Base-by-base conservation (phyloP, 2,888 invertebrate species). In the Cheilosia pagana region DNA sequence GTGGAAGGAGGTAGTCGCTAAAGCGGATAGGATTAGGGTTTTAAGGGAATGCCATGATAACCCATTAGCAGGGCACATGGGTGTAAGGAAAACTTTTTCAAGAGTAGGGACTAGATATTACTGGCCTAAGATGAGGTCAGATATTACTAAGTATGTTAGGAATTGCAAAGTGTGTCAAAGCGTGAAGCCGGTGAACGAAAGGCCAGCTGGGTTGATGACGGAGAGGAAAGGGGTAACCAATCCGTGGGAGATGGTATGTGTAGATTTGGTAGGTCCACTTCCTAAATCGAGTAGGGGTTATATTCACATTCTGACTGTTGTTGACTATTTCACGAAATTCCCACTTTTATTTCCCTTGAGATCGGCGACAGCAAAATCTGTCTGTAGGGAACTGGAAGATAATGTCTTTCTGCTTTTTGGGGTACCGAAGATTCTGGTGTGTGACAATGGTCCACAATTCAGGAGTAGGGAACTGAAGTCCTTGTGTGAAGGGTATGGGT, bases 311-410 rank as follows among this genome's bases (percentile, higher is more conserved):
- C 25, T 83, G 8, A 74, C 74, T 3, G 68, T 74, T 3, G 68
- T 55, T 2, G 74, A 68, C 8, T 67, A 50, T n/a, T 83, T 83
- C 12, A 45, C 71, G 0, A 83, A 83, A 48, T 79, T 78, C 21
- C 57, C 67, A 4, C 35, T 74, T n/a, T 60, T 83, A 6, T 78
- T 74, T 48, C 68, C 83, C 3, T 12, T 83, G n/a, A 62, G 74
- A 16, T 25, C 71, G 1, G 63, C 65, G 1, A 77, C 76, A 4
- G 65, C 77, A 2, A 67, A 71, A 16, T 19, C 31, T 2, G 60
- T 68, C 3, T 53, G 28, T 8, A 28, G 8, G 28, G 28, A 8
- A 1, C 25, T 74, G 23, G 81, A 81, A 31, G 63, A 74, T 3
- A 14, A 50, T 19, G 48, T 48, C n/a, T 19, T 48, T 21, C 10